A percentile compares a stretch with the other conserved stretches of the same genome.
These are phyloP conservation scores for Augochlorella aurata DNA, from an alignment of 2,888 invertebrate genomes.

Conservation along the genomic window DNA sequence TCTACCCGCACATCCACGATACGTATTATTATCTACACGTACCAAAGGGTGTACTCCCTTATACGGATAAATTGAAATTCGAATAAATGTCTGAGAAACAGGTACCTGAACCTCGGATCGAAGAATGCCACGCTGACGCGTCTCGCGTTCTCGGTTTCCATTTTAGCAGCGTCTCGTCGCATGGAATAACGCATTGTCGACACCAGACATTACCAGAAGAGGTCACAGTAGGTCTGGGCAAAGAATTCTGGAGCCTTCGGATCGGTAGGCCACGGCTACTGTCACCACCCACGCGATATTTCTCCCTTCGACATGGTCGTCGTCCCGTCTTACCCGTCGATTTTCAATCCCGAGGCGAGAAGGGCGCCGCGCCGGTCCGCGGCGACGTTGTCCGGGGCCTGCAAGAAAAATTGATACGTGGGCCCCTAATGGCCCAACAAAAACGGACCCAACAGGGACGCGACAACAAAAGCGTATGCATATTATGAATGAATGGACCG, in stretches of 20 bases:
- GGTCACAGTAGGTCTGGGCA: not conserved
- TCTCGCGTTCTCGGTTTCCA: no score
- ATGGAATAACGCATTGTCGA: no score
- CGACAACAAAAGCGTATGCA: constrained; percentile 78
- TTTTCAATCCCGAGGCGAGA: constrained; percentile 37
- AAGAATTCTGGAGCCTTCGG: not conserved
- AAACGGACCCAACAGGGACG: constrained; percentile 77
- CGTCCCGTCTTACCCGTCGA: constrained; percentile 14
- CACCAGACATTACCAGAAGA: not conserved
- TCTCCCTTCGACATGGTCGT: constrained; percentile 25
- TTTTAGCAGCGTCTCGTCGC: no score
- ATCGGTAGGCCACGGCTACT: constrained; percentile 14
- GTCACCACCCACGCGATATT: constrained; percentile 27
- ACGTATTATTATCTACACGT: no score
- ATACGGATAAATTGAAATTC: no score
- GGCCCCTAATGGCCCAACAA: constrained; percentile 78
- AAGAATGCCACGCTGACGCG: no score
- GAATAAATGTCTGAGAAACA: no score
- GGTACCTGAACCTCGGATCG: no score
- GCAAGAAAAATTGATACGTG: constrained; percentile 80
- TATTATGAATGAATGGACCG: constrained; percentile 79
- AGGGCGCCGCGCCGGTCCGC: constrained; percentile 22
- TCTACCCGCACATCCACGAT: no score
- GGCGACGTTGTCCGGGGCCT: constrained; percentile 56
- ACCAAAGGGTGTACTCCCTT: no score